These are phyloP conservation scores for Protobothrops mucrosquamatus DNA, from an alignment of 2,113 vertebrate genomes.

Conservation along the genomic window DNA sequence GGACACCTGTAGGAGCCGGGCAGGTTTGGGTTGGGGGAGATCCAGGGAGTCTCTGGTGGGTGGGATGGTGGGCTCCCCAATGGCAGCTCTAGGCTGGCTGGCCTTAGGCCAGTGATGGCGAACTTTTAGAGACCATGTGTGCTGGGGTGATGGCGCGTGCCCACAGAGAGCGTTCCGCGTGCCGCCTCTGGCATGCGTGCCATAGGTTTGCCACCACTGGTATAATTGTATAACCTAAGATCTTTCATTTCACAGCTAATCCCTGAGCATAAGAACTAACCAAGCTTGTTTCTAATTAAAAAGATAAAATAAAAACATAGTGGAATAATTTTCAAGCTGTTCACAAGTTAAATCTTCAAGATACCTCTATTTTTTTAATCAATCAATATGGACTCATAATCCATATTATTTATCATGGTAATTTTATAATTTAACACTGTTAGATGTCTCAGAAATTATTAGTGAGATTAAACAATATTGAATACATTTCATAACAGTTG, in stretches of 20 bases:
- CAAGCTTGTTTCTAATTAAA: constrained; percentile 55
- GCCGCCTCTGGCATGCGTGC: no score
- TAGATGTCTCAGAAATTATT: constrained; percentile 27
- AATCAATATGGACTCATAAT: constrained; percentile 54
- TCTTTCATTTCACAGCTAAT: constrained; percentile 68
- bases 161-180: no score
- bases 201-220: neutral
- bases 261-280: constrained; percentile 61
- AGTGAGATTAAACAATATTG: neutral
- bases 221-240: constrained; percentile 72
- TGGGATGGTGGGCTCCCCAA: no score
- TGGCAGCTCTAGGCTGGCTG: no score
- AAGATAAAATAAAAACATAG: constrained; percentile 59
- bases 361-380: constrained; percentile 47
- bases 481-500: neutral
- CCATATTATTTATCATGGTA: constrained; percentile 47
- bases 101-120: no score
- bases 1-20: no score
- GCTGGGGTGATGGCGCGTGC: no score
- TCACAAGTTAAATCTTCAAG: constrained; percentile 44
- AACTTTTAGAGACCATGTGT: no score
- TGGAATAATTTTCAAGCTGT: constrained; percentile 54
- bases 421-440: constrained; percentile 48
- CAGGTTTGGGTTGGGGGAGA: no score
- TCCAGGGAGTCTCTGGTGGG: no score